A percentile compares a stretch with the other conserved stretches of the same genome.
These are phyloP conservation scores for Capreolus pygargus DNA, from an alignment of 2,113 vertebrate species.

Conservation along the genomic window DNA sequence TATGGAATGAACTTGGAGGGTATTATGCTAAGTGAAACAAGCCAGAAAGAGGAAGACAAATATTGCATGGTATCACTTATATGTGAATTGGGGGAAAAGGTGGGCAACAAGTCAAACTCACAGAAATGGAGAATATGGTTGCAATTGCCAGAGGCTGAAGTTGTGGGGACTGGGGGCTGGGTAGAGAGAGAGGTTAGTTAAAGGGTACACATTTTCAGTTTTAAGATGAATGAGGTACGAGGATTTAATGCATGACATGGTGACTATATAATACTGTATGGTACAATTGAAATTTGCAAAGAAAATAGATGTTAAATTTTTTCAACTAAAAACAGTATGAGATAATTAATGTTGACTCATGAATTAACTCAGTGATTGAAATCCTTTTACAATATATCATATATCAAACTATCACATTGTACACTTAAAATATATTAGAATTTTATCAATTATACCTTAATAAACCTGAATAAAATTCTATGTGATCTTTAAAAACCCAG, in stretches of 20 bases:
- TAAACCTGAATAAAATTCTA: background rate
- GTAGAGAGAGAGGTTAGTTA: background rate
- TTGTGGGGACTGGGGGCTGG: background rate
- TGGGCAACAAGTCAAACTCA: background rate
- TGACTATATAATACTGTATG: background rate
- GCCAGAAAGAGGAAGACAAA: background rate
- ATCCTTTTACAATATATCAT: background rate
- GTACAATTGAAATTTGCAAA: background rate
- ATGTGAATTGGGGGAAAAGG: background rate
- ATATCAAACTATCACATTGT: background rate
- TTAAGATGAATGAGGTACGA: background rate
- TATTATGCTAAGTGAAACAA: background rate
- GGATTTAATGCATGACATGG: background rate
- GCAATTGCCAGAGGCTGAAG: background rate
- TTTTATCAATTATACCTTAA: background rate
- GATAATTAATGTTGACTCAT: background rate
- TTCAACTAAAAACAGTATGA: background rate
- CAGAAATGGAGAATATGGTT: background rate
- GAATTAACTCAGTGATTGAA: background rate
- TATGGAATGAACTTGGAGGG: background rate
- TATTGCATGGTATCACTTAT: background rate
- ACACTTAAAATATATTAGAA: background rate
- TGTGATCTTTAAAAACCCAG: background rate
- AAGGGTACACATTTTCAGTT: background rate
- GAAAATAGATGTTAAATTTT: background rate